These are phyloP conservation scores for Drosophila atroscutellata DNA, from an alignment of 2,888 invertebrate genomes.

Conservation along the genomic window DNA sequence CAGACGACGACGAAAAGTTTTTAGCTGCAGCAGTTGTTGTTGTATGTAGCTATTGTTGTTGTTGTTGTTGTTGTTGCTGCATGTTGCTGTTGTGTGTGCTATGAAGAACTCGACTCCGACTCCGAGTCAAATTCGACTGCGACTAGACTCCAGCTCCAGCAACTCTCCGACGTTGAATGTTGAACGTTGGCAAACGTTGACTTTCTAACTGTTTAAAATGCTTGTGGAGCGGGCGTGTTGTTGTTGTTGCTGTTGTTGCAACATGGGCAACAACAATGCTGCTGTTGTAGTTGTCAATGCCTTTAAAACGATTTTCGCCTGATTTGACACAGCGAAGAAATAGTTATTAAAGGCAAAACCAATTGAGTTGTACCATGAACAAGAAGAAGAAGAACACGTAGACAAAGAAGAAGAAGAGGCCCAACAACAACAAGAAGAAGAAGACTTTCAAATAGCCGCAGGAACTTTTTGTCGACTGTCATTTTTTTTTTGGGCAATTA, in stretches of 20 bases:
- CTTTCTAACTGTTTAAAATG: slow-evolving; percentile 75
- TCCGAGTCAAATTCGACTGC: slow-evolving; percentile 19
- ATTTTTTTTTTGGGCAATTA: slow-evolving; percentile 64
- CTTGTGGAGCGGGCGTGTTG: slow-evolving; percentile 63
- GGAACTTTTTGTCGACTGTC: slow-evolving; percentile 50
- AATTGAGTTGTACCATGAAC: slow-evolving; percentile 69
- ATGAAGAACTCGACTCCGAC: slow-evolving; percentile 73
- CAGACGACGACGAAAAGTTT: slow-evolving; percentile 65
- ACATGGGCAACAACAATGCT: slow-evolving; percentile 47
- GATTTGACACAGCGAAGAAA: slow-evolving; percentile 74
- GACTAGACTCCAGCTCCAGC: slow-evolving; percentile 9
- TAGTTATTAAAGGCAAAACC: slow-evolving; percentile 66
- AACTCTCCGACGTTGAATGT: slow-evolving; percentile 1
- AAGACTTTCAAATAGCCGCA: slow-evolving; percentile 59
- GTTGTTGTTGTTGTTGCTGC: slow-evolving; percentile 18
- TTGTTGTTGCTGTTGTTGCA: slow-evolving; percentile 29
- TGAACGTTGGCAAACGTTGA: slow-evolving; percentile 53
- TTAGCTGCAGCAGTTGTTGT: slow-evolving; percentile 35
- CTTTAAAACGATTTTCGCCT: slow-evolving; percentile 78
- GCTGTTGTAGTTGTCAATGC: slow-evolving; percentile 68
- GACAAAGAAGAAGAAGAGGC: slow-evolving; percentile 9
- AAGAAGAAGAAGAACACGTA: neutral
- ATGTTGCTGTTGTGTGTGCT: slow-evolving; percentile 32
- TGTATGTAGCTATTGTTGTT: slow-evolving; percentile 4
- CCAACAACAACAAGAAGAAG: neutral